Evolutionary conservation across 1,140 invertebrate species (phyloP).

Genomic region (Pseudomyrmex sp.): DNA sequence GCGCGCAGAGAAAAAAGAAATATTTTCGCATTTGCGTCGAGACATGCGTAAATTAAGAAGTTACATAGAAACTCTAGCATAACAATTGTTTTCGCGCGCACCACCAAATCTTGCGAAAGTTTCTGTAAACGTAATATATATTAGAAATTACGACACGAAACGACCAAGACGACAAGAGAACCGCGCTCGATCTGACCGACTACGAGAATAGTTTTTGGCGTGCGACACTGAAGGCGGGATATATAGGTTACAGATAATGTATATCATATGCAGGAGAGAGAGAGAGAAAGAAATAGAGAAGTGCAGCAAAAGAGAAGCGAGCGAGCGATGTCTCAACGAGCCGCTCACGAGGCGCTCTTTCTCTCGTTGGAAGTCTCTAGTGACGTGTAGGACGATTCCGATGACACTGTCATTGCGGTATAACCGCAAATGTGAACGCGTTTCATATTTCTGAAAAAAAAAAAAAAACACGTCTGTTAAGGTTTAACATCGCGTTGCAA

Average conservation of each 20-base stretch:
- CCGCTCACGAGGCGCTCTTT: slow-evolving; percentile 7
- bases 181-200: slow-evolving; percentile 36
- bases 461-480: not conserved
- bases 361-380: slow-evolving; percentile 18
- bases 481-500: not conserved
- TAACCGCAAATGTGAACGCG: slow-evolving; percentile 6
- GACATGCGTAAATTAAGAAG: no score
- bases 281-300: not conserved
- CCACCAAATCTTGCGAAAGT: not conserved
- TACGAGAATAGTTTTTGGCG: slow-evolving; percentile 72
- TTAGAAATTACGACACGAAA: slow-evolving; percentile 38
- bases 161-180: slow-evolving; percentile 9
- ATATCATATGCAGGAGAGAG: not conserved
- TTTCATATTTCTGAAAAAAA: no score
- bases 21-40: no score
- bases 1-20: no score
- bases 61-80: no score
- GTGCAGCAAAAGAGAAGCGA: not conserved
- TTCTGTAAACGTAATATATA: slow-evolving; percentile 40
- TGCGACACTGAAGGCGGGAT: slow-evolving; percentile 28
- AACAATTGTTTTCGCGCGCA: no score
- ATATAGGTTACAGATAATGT: slow-evolving; percentile 47
- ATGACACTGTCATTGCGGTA: slow-evolving; percentile 21
- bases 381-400: not conserved
- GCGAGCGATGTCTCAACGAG: slow-evolving; percentile 24